Evolutionary conservation across 2,113 vertebrate species (phyloP).

Genomic region (cattle (Bos taurus)): ARS-UCD2.0 NC_037342.1:71154501-71155000

Average conservation of each 20-base stretch:
- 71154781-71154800: constrained; percentile 48
- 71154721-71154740: constrained; percentile 18
- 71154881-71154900: background rate
- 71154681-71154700: constrained; percentile 26
- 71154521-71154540: background rate
- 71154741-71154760: background rate
- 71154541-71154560: background rate
- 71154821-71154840: constrained; percentile 25
- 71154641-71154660: background rate
- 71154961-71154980: background rate
- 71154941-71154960: background rate
- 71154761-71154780: constrained; percentile 21
- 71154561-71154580: background rate
- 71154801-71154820: background rate
- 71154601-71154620: background rate
- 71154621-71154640: background rate
- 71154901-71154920: background rate
- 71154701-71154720: constrained; percentile 11
- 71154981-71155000: background rate
- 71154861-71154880: background rate
- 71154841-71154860: background rate
- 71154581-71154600: background rate
- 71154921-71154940: background rate
- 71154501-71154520: background rate
- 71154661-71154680: constrained; percentile 39